Evolutionary conservation across 30 jellyfish, hydroid and myxozoan species (phyloP), one percentile per base, ranked within the genome.

Genomic region (Chrysaora quinquecirrha): DNA sequence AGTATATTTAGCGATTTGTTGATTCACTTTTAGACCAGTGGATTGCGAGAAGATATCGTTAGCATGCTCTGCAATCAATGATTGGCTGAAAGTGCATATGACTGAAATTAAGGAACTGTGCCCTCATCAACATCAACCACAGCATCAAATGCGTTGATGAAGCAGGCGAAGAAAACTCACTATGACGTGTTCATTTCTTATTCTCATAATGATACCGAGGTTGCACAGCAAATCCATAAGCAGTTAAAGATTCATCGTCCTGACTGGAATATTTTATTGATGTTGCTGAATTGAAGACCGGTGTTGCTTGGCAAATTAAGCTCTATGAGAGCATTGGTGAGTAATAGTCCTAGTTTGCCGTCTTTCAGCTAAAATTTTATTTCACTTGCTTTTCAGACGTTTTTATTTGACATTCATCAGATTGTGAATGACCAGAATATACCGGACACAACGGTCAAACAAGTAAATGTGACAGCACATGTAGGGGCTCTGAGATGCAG

Each of bases 131-230:
- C n/a, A n/a, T n/a, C 82, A 35, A 2, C 67, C 87, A 22, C 48
- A 54, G 38, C 61, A 38, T 16, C 27, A n/a, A n/a, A n/a, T n/a
- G n/a, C n/a, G n/a, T n/a, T n/a, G n/a, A n/a, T n/a, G n/a, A n/a
- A n/a, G n/a, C n/a, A n/a, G n/a, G n/a, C 67, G 47, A 61, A 7
- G 9, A 65, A 63, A 24, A 10, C 89, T 9, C 64, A 46, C 28
- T 91, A 76, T 75, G 98, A 91, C 61, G 95, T 91, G 54, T 91
- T 91, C 71, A 86, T 91, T 1, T 91, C 98, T 1, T 91, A 91
- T 71, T 77, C 96, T 3, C 98, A 86, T 71, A 3, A n/a, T 34
- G 82, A 85, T 83, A 64, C 74, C 28, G 88, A 64, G 22, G 73
- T 75, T 31, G 96, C 96, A 1, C 77, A 54, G 28, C 54, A 58